Evolutionary conservation across 1,140 invertebrate species (phyloP).

Genomic region (Atta texana): DNA sequence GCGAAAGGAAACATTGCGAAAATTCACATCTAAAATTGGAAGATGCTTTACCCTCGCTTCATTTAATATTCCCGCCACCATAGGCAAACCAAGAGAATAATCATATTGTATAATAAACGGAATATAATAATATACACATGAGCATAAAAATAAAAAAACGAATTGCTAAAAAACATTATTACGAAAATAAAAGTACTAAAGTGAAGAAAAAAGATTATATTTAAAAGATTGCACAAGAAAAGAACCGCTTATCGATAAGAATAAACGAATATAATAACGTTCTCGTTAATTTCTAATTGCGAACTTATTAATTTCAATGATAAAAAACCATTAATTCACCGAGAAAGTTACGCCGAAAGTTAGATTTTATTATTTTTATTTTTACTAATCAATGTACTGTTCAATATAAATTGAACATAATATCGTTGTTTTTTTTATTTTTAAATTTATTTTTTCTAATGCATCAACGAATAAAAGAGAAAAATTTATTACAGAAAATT

Average conservation of each 20-base stretch:
- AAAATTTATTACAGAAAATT: neutral
- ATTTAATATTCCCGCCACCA: slow-evolving; percentile 64
- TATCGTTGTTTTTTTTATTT: neutral
- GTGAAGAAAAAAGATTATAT: neutral
- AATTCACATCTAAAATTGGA: slow-evolving; percentile 25
- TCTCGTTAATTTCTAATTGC: slow-evolving; percentile 2
- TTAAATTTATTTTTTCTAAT: neutral
- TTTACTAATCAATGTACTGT: neutral
- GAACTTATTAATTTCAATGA: slow-evolving; percentile 1
- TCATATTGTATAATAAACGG: slow-evolving; percentile 25
- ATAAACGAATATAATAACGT: neutral
- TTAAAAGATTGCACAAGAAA: neutral
- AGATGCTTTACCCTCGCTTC: neutral
- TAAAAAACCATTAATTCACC: neutral
- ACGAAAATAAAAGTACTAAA: neutral
- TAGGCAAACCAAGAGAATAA: slow-evolving; percentile 59
- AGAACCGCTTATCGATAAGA: neutral
- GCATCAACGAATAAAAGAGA: slow-evolving; percentile 10
- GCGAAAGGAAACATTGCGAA: neutral
- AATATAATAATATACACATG: slow-evolving; percentile 51
- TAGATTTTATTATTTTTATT: neutral
- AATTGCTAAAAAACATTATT: neutral
- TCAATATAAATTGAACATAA: neutral
- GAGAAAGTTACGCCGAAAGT: neutral
- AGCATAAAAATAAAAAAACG: slow-evolving; percentile 50